These are phyloP conservation scores for Rugalucina vietnamica DNA, from an alignment of 2,888 invertebrate species.

Conservation along the genomic window DNA sequence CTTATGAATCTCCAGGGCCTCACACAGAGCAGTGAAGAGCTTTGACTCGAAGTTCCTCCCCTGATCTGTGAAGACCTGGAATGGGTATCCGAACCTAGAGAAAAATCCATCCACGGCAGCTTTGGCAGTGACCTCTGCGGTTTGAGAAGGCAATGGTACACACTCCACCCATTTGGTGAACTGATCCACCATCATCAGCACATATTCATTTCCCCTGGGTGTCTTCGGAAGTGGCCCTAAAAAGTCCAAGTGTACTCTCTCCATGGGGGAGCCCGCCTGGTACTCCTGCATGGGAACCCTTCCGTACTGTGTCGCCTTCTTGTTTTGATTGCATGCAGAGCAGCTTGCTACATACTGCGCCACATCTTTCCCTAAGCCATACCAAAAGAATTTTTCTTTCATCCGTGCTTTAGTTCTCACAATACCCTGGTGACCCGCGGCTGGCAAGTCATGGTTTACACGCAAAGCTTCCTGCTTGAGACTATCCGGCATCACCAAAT, in stretches of 20 bases:
- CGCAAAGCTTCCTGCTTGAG: neutral
- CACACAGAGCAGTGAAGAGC: slow-evolving; percentile 26
- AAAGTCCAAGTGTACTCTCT: slow-evolving; percentile 8
- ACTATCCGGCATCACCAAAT: neutral
- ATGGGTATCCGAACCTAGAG: slow-evolving; percentile 28
- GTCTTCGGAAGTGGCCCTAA: slow-evolving; percentile 9
- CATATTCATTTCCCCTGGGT: slow-evolving; percentile 4
- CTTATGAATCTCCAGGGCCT: slow-evolving; percentile 32
- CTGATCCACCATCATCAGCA: slow-evolving; percentile 53
- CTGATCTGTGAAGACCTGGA: slow-evolving; percentile 22
- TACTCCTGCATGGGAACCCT: slow-evolving; percentile 2
- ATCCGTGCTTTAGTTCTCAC: neutral
- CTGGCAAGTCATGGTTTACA: neutral
- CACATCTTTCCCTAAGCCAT: neutral
- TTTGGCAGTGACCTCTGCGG: slow-evolving; percentile 46
- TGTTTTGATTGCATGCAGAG: neutral
- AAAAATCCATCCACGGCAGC: slow-evolving; percentile 45
- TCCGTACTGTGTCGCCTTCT: neutral
- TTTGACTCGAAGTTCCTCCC: slow-evolving; percentile 30
- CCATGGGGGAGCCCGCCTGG: neutral
- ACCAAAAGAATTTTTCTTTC: slow-evolving; percentile 14
- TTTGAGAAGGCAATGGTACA: slow-evolving; percentile 45
- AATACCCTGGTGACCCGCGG: neutral
- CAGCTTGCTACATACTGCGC: neutral
- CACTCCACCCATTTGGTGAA: slow-evolving; percentile 59